These are phyloP conservation scores for Carcharodon carcharias DNA, from an alignment of 2,797 vertebrate genomes.

Conservation along the genomic window DNA sequence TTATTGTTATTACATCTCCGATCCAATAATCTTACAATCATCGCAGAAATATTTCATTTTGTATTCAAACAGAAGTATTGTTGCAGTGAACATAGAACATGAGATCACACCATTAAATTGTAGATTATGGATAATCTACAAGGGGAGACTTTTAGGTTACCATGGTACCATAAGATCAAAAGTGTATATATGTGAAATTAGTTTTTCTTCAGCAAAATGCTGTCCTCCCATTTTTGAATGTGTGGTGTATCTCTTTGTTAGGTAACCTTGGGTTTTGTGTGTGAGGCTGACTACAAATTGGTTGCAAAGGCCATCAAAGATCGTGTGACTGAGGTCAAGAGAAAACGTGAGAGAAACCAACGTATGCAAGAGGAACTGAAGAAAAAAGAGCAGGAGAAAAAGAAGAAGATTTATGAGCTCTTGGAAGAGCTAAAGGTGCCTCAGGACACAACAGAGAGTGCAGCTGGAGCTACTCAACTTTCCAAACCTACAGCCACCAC, in stretches of 20 bases:
- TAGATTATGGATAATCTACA: neutral
- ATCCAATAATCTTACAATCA: neutral
- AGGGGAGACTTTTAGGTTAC: neutral
- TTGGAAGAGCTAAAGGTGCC: conserved; percentile 50
- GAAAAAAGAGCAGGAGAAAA: conserved; percentile 54
- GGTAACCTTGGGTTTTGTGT: conserved; percentile 86
- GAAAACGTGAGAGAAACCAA: conserved; percentile 79
- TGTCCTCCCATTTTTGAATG: neutral
- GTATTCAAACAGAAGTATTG: neutral
- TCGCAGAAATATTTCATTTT: neutral
- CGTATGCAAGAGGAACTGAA: conserved; percentile 57
- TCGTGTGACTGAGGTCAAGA: conserved; percentile 77
- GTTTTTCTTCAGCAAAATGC: neutral
- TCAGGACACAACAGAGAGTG: neutral
- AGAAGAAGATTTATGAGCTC: conserved; percentile 47
- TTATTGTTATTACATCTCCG: neutral
- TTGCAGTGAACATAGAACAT: neutral
- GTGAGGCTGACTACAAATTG: conserved; percentile 86
- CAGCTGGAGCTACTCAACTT: neutral
- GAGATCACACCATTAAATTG: neutral
- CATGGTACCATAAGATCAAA: neutral
- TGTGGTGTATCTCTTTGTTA: conserved; percentile 45
- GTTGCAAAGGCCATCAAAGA: conserved; percentile 89
- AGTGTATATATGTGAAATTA: neutral
- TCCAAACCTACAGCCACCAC: conserved; percentile 51